phyloP scores from a whole-genome alignment of 53 echinoderm and acorn worm species.

The Echinarachnius parma region DNA sequence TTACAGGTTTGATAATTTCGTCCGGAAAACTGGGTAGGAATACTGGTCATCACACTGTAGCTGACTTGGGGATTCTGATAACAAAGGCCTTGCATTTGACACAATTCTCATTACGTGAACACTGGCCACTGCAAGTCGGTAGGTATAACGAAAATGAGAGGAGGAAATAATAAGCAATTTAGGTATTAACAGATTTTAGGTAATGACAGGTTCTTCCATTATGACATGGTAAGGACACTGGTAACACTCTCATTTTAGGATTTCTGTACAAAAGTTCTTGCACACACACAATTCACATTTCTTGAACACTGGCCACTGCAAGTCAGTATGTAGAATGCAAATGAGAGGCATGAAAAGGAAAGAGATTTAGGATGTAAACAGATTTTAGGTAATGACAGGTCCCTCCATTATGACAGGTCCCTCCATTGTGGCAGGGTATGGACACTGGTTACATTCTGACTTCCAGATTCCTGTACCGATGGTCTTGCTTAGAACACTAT shows the following conservation, averaged over 20 bases:
- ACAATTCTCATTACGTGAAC: conserved; percentile 66
- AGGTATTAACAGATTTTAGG: too few relatives aligned
- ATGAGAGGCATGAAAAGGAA: not conserved
- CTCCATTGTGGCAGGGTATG: too few relatives aligned
- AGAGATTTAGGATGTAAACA: too few relatives aligned
- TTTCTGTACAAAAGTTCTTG: conserved; percentile 66
- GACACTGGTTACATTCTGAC: too few relatives aligned
- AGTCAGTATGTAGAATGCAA: conserved; percentile 33
- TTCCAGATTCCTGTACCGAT: conserved; percentile 52
- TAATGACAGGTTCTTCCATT: too few relatives aligned
- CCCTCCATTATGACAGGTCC: too few relatives aligned
- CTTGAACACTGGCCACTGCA: conserved; percentile 71
- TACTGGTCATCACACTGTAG: too few relatives aligned
- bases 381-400: too few relatives aligned
- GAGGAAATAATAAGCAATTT: not conserved
- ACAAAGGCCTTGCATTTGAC: conserved; percentile 85
- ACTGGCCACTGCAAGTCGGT: conserved; percentile 74
- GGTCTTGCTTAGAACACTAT: too few relatives aligned
- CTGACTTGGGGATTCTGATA: conserved; percentile 39
- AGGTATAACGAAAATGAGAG: not conserved
- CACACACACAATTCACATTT: conserved; percentile 82
- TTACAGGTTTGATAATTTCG: too few relatives aligned
- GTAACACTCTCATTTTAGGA: conserved; percentile 35
- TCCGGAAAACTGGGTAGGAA: not conserved
- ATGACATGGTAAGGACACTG: not conserved